Conservation (phyloP, 2,797 vertebrate species). For the Diplodus sargus region DNA sequence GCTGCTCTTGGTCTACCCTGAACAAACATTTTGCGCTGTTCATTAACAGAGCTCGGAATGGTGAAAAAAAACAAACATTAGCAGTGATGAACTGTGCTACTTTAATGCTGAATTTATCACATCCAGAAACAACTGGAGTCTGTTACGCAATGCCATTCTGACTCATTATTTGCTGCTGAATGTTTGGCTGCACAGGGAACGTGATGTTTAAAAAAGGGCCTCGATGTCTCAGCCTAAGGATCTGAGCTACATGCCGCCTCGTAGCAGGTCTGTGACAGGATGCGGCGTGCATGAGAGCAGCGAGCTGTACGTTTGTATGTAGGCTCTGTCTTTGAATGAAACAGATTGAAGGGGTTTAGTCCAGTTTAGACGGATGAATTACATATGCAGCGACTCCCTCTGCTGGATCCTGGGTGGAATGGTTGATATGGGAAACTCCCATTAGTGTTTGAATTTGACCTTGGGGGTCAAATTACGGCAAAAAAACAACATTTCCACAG, state of each 20-base stretch:
- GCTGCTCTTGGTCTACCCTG: slow-evolving; percentile 9
- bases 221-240: not conserved
- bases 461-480: not conserved
- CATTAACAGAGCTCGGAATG: slow-evolving; percentile 19
- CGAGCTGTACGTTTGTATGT: not conserved
- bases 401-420: slow-evolving; percentile 57
- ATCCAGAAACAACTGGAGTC: not conserved
- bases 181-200: not conserved
- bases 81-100: not conserved
- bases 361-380: not conserved
- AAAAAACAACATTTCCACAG: not conserved
- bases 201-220: not conserved
- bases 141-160: slow-evolving; percentile 26
- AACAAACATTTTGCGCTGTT: slow-evolving; percentile 19
- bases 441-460: not conserved
- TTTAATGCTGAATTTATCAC: slow-evolving; percentile 16
- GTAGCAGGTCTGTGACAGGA: not conserved
- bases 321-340: not conserved
- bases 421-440: not conserved
- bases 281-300: not conserved
- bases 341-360: not conserved
- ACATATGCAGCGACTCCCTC: slow-evolving; percentile 65
- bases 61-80: slow-evolving; percentile 1
- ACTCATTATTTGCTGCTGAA: not conserved
- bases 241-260: not conserved